Base-by-base conservation (phyloP, 2,888 invertebrate genomes). In the Drosophila prostipennis region DNA sequence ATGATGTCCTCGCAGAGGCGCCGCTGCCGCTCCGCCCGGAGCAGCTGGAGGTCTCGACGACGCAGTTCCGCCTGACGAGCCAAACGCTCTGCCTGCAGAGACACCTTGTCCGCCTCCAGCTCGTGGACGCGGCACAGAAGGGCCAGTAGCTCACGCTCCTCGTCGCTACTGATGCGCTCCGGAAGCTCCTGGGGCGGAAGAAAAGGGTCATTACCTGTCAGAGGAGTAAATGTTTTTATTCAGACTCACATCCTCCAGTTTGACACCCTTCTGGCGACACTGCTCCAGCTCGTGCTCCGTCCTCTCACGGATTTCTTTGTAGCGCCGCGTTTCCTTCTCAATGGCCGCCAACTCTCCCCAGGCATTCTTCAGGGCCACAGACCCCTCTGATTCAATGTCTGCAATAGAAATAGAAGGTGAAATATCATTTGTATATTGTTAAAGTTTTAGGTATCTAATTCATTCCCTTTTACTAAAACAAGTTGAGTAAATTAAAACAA, bases 41-140 rank as follows among this genome's bases (percentile, higher is more conserved):
- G 93, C 74, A 98, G 94, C 80, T 97, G 95, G 71, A 97, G 93
- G 90, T 98, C 98, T 49, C 97, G 93, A 65, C 97, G 93, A 43
- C 97, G 94, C 63, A 98, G 93, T 89, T 98, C 98, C 84, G 97
- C 97, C 82, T 97, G 96, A 26, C 97, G 94, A 49, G 97, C 95
- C 61, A 98, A 93, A 37, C 97, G 93, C 89, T 97, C 96, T 3
- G 97, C 97, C 92, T 98, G 97, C 83, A 98, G 93, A 80, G 98
- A 98, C 46, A 97, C 95, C 92, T 98, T 98, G 91, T 98, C 97
- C 0, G 98, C 98, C 92, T 98, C 98, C 60, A 98, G 93, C 92
- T 98, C 97, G 90, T 98, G 98, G 40, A 98, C 98, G 77, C 97
- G 94, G 87, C 98, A 96, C 91, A 99, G 95, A 52, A 99, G 93